phyloP scores from a whole-genome alignment of 2,113 vertebrate genomes.

The Laterallus jamaicensis region DNA sequence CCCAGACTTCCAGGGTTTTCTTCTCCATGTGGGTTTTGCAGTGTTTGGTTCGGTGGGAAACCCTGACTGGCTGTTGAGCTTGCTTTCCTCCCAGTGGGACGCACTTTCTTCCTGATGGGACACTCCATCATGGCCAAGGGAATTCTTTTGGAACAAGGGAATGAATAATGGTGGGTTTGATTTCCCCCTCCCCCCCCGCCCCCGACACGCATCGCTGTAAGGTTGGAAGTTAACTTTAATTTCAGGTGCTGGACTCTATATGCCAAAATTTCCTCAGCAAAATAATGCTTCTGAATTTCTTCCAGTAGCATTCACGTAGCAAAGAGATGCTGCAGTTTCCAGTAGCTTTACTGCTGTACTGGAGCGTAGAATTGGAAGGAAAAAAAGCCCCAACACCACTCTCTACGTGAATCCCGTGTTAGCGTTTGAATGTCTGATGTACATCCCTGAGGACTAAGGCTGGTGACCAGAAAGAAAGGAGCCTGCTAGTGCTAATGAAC shows the following conservation, averaged over 20 bases:
- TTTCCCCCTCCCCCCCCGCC: not conserved
- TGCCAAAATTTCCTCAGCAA: not conserved
- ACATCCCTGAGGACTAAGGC: not conserved
- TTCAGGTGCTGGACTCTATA: not conserved
- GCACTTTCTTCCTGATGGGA: not conserved
- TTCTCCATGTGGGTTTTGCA: not conserved
- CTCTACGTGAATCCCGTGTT: fast-evolving
- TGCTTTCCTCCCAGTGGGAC: conserved; percentile 14
- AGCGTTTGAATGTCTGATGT: not conserved
- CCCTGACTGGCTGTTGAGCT: conserved; percentile 29
- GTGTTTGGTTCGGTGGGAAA: conserved; percentile 40
- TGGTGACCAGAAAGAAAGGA: conserved; percentile 22
- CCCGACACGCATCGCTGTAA: conserved; percentile 34
- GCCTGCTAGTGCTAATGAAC: not conserved
- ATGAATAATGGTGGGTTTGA: not conserved
- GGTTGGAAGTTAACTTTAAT: not conserved
- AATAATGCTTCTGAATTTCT: conserved; percentile 38
- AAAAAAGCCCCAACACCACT: not conserved
- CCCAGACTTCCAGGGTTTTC: not conserved
- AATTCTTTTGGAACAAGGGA: not conserved
- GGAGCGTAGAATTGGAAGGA: not conserved
- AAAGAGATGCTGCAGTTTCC: not conserved
- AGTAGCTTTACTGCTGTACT: conserved; percentile 1
- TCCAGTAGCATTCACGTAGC: not conserved
- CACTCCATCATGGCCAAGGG: not conserved